phyloP scores from a whole-genome alignment of 2,113 vertebrate genomes.

The Rhipidura dahli region DNA sequence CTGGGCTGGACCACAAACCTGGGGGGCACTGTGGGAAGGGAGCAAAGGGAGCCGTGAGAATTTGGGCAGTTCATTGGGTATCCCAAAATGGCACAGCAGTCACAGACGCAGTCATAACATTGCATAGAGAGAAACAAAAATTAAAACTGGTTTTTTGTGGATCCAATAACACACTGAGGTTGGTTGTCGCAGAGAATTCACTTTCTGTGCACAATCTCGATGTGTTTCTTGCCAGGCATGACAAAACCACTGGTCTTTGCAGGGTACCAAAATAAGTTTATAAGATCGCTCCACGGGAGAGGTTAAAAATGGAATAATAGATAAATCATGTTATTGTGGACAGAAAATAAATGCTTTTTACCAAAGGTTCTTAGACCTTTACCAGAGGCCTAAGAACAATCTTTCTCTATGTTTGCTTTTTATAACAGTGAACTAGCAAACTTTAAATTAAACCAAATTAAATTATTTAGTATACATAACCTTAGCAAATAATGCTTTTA shows the following conservation, averaged over 20 bases:
- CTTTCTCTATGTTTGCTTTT: neutral
- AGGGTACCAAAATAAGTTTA: neutral
- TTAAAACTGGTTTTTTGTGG: neutral
- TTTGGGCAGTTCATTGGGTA: neutral
- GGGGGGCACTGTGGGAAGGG: conserved; percentile 84
- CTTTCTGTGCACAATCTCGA: neutral
- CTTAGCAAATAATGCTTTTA: neutral
- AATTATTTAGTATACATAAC: neutral
- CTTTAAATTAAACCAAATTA: neutral
- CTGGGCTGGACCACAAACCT: conserved; percentile 97
- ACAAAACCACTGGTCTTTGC: neutral
- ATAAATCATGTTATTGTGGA: neutral
- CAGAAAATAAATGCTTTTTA: neutral
- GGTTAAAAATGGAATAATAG: neutral
- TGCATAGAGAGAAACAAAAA: rapidly evolving
- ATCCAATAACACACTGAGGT: neutral
- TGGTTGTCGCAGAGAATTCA: neutral
- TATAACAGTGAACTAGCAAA: neutral
- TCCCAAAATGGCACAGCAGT: neutral
- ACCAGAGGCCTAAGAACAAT: neutral
- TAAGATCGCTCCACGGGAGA: neutral
- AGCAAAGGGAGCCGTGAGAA: neutral
- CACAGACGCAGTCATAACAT: neutral
- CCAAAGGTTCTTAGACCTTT: neutral
- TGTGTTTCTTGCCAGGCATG: neutral